These are phyloP conservation scores for Brenthis hecate DNA, from an alignment of 2,888 invertebrate genomes.

Conservation along the genomic window DNA sequence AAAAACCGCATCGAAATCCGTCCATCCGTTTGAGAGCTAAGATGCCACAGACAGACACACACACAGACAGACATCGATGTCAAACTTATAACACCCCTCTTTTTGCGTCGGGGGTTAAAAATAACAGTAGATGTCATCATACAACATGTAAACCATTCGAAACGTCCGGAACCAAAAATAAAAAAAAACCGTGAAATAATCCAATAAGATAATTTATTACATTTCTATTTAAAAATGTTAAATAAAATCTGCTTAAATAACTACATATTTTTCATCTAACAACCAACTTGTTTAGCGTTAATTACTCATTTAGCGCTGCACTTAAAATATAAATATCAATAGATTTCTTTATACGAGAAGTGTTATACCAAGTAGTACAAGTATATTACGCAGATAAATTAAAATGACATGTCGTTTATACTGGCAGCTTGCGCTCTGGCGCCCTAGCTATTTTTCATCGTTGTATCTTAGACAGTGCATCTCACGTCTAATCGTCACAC, in stretches of 20 bases:
- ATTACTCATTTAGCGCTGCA: conserved; percentile 12
- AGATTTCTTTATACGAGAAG: conserved; percentile 14
- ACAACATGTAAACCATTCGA: too few species aligned
- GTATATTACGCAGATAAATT: conserved; percentile 11
- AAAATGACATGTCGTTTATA: conserved; percentile 9
- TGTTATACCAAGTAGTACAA: conserved; percentile 5
- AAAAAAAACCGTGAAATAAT: too few species aligned
- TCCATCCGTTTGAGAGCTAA: too few species aligned
- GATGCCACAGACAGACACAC: too few species aligned
- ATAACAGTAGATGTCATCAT: too few species aligned
- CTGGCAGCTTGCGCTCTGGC: conserved; percentile 18
- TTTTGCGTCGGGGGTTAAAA: too few species aligned
- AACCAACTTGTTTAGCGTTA: neutral
- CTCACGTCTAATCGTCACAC: conserved; percentile 28
- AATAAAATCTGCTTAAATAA: neutral
- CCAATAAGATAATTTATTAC: too few species aligned
- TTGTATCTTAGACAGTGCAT: conserved; percentile 28
- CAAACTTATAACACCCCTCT: too few species aligned
- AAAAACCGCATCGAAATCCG: too few species aligned
- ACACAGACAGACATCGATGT: too few species aligned
- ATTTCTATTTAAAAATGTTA: too few species aligned
- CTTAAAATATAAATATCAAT: conserved; percentile 10
- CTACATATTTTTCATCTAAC: neutral
- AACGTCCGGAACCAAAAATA: too few species aligned
- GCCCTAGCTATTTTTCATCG: conserved; percentile 22